These are phyloP conservation scores for Megastigmus dorsalis DNA, from an alignment of 2,888 invertebrate genomes.

Conservation along the genomic window DNA sequence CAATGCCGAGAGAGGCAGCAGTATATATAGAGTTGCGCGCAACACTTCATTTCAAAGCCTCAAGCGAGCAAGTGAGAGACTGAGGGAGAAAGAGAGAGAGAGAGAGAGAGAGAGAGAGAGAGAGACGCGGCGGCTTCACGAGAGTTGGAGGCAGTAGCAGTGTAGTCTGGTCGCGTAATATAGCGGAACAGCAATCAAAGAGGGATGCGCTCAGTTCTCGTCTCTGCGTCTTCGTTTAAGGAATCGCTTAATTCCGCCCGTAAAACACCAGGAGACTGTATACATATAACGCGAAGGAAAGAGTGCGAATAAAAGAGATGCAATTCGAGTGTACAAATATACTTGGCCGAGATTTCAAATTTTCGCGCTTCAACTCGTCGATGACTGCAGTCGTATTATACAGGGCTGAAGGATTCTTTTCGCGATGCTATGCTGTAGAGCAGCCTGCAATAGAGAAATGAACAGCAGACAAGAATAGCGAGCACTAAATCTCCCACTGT, in stretches of 20 bases:
- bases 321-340: neutral
- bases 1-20: neutral
- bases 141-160: neutral
- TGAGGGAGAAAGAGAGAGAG: neutral
- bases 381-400: neutral
- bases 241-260: conserved; percentile 41
- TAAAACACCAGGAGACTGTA: too few relatives aligned
- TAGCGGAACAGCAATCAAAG: conserved; percentile 56
- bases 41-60: conserved; percentile 33
- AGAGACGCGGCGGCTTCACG: conserved; percentile 13
- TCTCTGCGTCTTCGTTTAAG: neutral
- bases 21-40: conserved; percentile 2
- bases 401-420: neutral
- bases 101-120: neutral
- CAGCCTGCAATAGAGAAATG: neutral
- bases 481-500: neutral
- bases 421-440: neutral
- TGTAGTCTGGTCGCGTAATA: conserved; percentile 58
- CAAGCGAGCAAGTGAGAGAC: neutral
- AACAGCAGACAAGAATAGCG: neutral
- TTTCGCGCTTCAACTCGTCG: neutral
- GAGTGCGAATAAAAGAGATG: neutral
- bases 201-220: neutral
- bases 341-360: neutral
- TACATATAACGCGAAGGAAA: neutral